Evolutionary conservation across 2,888 invertebrate genomes (phyloP).

Genomic region (Ormyrus pomaceus): DNA sequence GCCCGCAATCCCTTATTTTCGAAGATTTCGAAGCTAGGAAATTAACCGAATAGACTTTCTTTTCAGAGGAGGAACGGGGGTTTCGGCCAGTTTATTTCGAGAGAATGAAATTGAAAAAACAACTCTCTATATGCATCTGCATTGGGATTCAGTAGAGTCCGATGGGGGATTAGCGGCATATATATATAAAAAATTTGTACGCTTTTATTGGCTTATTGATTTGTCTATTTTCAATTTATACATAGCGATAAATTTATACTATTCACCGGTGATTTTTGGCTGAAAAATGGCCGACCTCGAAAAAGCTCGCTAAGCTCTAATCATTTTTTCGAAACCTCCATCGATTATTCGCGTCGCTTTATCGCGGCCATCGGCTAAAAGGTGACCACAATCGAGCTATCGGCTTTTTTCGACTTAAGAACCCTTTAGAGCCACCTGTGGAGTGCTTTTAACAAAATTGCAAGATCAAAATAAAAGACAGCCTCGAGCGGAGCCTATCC

Average conservation of each 20-base stretch:
- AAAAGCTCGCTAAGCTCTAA: neutral
- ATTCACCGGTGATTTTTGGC: neutral
- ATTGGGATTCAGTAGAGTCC: neutral
- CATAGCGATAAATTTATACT: neutral
- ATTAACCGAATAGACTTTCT: neutral
- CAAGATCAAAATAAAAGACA: constrained; percentile 25
- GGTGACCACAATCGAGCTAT: neutral
- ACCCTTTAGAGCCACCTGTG: constrained; percentile 47
- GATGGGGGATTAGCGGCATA: neutral
- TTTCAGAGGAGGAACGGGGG: neutral
- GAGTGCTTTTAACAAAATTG: constrained; percentile 42
- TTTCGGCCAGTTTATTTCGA: neutral
- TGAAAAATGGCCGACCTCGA: neutral
- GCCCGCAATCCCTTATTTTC: constrained; percentile 29
- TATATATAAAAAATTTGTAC: neutral
- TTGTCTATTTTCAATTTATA: neutral
- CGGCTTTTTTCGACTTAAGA: constrained; percentile 21
- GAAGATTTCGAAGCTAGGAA: neutral
- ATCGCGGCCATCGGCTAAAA: too few species aligned
- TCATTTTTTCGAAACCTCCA: too few species aligned
- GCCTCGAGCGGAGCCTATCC: neutral
- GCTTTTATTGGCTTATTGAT: neutral
- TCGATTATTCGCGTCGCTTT: too few species aligned
- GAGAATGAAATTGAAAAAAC: neutral
- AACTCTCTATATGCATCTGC: neutral